Conservation (phyloP, 2,888 invertebrate species). For the Drosophila algonquin region DNA sequence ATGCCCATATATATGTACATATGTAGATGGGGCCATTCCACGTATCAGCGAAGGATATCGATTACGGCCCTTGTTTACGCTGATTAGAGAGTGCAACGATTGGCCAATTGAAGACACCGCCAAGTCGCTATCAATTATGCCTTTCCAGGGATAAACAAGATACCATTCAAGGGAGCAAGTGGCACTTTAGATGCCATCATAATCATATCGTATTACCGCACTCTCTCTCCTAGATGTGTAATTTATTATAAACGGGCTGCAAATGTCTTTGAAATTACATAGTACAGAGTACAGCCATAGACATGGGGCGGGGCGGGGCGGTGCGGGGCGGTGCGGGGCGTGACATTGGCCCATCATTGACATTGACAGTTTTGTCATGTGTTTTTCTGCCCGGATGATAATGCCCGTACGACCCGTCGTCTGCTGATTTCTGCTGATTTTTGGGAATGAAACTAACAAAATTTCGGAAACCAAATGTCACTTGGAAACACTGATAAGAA, state of each 20-base stretch:
- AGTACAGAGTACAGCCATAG: background rate
- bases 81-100: background rate
- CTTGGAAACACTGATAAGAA: conserved; percentile 28
- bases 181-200: background rate
- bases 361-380: conserved; percentile 16
- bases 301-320: background rate
- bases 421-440: background rate
- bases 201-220: conserved; percentile 19
- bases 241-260: conserved; percentile 14
- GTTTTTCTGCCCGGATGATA: conserved; percentile 16
- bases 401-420: background rate
- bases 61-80: conserved; percentile 27
- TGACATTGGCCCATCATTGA: conserved; percentile 2
- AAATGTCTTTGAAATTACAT: conserved; percentile 9
- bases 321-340: too few species aligned
- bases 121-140: conserved; percentile 17
- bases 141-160: conserved; percentile 30
- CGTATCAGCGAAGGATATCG: conserved; percentile 22
- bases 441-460: conserved; percentile 2
- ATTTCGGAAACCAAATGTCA: background rate
- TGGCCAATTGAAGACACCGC: conserved; percentile 22
- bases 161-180: conserved; percentile 16
- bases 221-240: background rate
- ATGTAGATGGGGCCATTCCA: conserved; percentile 1
- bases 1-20: background rate